These are phyloP conservation scores for Euzetes globulus DNA, from an alignment of 2,888 invertebrate species.

Conservation along the genomic window DNA sequence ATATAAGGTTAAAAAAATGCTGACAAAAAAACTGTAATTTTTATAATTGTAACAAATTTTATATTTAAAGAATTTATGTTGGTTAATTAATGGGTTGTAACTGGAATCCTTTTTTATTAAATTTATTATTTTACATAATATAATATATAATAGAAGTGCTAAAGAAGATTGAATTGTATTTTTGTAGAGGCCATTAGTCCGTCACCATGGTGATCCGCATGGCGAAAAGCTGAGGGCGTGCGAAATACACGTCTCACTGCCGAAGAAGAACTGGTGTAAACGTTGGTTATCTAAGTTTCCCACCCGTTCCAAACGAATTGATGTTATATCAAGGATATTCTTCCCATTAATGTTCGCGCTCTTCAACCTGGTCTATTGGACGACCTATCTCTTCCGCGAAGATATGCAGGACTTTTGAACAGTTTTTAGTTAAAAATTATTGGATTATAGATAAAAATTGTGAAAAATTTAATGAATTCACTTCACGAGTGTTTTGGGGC, in stretches of 20 bases:
- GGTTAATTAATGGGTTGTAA: too few relatives aligned
- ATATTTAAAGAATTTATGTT: too few relatives aligned
- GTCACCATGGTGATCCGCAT: conserved; percentile 36
- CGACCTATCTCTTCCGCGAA: conserved; percentile 59
- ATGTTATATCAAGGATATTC: conserved; percentile 91
- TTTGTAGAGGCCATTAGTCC: neutral
- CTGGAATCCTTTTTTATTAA: too few relatives aligned
- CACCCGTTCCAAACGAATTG: conserved; percentile 88
- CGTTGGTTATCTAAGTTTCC: conserved; percentile 1
- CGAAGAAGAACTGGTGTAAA: conserved; percentile 50
- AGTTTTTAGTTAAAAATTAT: neutral
- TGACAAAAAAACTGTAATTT: too few relatives aligned
- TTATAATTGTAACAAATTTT: too few relatives aligned
- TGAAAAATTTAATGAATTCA: too few relatives aligned
- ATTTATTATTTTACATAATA: too few relatives aligned
- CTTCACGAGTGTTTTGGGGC: too few relatives aligned
- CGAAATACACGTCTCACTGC: conserved; percentile 42
- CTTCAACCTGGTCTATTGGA: conserved; percentile 91
- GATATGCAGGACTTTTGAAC: conserved; percentile 15
- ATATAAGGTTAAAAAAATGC: too few relatives aligned
- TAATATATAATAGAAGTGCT: too few relatives aligned
- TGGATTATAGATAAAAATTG: too few relatives aligned
- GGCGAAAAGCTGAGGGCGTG: conserved; percentile 41
- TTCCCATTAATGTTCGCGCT: conserved; percentile 90
- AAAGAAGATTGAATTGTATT: too few relatives aligned